Base-by-base conservation (phyloP, 2,888 invertebrate genomes). In the Alloplasta piceator region DNA sequence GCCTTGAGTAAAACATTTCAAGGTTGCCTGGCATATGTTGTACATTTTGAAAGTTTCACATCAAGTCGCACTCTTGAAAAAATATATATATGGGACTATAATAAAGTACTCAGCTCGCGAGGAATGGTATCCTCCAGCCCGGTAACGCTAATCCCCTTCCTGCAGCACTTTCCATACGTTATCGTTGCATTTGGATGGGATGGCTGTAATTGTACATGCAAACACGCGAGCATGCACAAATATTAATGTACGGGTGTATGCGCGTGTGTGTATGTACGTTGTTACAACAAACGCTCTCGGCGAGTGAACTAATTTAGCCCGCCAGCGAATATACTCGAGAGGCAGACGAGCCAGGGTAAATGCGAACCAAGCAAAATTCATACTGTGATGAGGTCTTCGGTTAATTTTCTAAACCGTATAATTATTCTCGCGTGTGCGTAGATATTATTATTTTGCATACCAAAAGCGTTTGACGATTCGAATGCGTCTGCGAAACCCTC, bases 351-450 rank as follows among this genome's bases (percentile, higher is more conserved):
- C 46, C 6, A 14, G 41, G 5, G 67, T 52, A n/a, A 67, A 67
- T 41, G 67, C 67, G 52, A 67, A 67, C 67, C 12, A 67, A 41
- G 36, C 55, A 55, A 67, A 67, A 52, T 67, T 39, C 67, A 36
- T 67, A 55, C 55, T 38, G 38, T 55, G 52, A 52, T 52, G 52
- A 55, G 67, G 52, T 52, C 16, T 55, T 16, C 12, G 10, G 55
- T 10, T 67, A n/a, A 52, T 67, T 67, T 67, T 55, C 38, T 67
- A 41, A 67, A 48, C 48, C 48, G 26, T 64, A 26, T 48, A 46
- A 64, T 64, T 48, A 48, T 64, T 26, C 26, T 26, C 26, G 26
- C 3, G 26, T 26, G 26, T 26, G 26, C n/a, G 48, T 64, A 6
- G n/a, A 6, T 48, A 48, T 48, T 48, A 48, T 48, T 48, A 48